These are phyloP conservation scores for Hypotaenidia okinawae DNA, from an alignment of 2,797 vertebrate species.

Conservation along the genomic window DNA sequence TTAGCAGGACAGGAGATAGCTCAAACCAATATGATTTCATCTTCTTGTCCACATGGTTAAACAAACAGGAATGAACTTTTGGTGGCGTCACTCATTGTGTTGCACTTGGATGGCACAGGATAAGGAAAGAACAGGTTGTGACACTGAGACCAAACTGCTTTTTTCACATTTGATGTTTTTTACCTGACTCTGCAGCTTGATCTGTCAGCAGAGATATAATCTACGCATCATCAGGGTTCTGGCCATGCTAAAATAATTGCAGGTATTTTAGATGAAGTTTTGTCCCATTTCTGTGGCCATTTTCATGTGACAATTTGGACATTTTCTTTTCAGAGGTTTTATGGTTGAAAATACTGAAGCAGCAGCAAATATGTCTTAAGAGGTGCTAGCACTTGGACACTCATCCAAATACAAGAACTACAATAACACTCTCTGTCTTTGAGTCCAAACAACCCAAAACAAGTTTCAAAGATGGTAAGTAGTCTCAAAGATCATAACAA, in stretches of 20 bases:
- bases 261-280: background rate
- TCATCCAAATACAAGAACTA: background rate
- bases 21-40: background rate
- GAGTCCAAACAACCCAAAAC: background rate
- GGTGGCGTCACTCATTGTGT: background rate
- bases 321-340: rapidly evolving
- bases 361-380: background rate
- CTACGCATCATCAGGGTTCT: background rate
- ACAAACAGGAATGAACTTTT: background rate
- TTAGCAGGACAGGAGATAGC: background rate
- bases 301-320: background rate
- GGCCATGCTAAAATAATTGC: background rate
- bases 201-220: background rate
- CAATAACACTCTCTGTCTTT: background rate
- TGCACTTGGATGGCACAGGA: background rate
- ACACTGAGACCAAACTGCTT: background rate
- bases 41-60: background rate
- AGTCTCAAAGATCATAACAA: background rate
- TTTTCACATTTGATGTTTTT: background rate
- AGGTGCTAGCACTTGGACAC: rapidly evolving
- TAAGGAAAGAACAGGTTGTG: background rate
- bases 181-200: background rate
- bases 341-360: background rate
- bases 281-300: background rate
- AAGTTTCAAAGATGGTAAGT: background rate